Evolutionary conservation across 2,888 invertebrate species (phyloP), one percentile per base, ranked within the genome.

Genomic region (Bhutanitis thaidina): DNA sequence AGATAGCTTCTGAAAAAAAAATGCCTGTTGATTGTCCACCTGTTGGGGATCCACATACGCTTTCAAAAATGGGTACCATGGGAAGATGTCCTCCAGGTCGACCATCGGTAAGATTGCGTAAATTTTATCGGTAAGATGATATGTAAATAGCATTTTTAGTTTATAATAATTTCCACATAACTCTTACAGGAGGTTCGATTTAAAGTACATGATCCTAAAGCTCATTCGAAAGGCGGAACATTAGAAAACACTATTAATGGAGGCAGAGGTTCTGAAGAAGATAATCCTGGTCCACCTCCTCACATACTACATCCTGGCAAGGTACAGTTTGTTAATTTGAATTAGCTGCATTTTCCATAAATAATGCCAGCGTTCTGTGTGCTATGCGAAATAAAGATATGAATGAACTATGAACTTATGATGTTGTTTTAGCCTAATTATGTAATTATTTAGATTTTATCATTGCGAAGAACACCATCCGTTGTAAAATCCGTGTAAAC

Each of bases 191-290:
- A 97, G 93, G 97, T 97, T 87, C 95, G 97, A 80, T 97, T 96
- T 91, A 97, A 97, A 91, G 96, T 96, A 62, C 96, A 96, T 90
- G 97, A 97, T 91, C 96, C 96, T 44, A 97, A 97, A 90, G 96
- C 94, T 80, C 96, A 97, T 90, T 96, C 96, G 74, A 97, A 97
- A 90, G 97, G 97, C 51, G 96, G 96, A 40, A 96, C 96, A 16
- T 90, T 97, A 69, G 97, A 97, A 85, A 97, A 96, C 79, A 97
- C 96, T 52, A 95, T 97, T 60, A 97, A 97, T 74, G 96, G 97
- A 29, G 92, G 93, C 57, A 87, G 94, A 70, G 90, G 94, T 69
- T 85, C 92, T 58, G 91, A 92, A 55, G 92, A 92, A 65, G 91
- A 92, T 53, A 94, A 93, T 64, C 90, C 92, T 54, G 92, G 92